Evolutionary conservation across 2,113 vertebrate genomes (phyloP).

Genomic region (Uropsilus gracilis): DNA sequence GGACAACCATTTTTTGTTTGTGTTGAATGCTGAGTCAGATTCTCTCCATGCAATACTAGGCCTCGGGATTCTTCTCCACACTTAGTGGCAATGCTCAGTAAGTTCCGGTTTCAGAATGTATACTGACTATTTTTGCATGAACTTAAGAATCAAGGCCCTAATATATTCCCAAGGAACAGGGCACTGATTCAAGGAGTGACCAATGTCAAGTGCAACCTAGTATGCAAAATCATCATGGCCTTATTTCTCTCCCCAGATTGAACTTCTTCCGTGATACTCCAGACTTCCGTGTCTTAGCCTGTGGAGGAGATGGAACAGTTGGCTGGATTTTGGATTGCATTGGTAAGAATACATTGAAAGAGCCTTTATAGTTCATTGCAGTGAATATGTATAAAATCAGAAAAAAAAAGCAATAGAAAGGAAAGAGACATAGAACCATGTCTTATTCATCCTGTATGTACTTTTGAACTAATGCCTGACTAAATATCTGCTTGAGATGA

Average conservation of each 20-base stretch:
- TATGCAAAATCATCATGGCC: background rate
- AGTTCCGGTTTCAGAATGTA: background rate
- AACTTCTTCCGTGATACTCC: constrained; percentile 87
- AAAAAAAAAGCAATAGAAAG: background rate
- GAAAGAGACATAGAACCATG: background rate
- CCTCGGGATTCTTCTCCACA: background rate
- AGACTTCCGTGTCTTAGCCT: constrained; percentile 88
- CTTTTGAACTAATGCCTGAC: background rate
- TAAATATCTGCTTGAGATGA: background rate
- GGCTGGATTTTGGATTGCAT: constrained; percentile 90
- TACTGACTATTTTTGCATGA: background rate
- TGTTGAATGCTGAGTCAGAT: background rate
- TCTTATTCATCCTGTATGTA: background rate
- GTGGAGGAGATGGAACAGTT: constrained; percentile 87
- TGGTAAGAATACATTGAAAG: constrained; percentile 79
- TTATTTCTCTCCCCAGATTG: constrained; percentile 82
- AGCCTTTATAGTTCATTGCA: background rate
- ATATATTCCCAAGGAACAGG: background rate
- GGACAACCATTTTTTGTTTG: background rate
- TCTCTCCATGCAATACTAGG: background rate
- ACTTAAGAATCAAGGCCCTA: background rate
- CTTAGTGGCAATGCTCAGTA: background rate
- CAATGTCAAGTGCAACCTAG: background rate
- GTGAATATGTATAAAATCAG: background rate
- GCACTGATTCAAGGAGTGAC: background rate